Conservation (phyloP, 1,140 invertebrate species). For the Drosophila prosaltans region DNA sequence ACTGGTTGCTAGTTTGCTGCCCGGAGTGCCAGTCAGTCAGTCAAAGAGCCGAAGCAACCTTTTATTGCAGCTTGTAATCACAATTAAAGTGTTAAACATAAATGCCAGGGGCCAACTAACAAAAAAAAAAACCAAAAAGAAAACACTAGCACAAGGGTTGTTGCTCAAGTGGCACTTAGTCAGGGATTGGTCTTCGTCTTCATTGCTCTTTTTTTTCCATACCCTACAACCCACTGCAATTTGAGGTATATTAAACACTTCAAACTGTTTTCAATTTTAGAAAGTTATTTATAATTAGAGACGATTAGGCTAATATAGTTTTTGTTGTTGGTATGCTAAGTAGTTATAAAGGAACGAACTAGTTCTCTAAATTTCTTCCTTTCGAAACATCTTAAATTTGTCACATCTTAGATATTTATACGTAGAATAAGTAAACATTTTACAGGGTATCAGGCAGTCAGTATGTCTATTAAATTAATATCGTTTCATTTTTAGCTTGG, state of each 20-base stretch:
- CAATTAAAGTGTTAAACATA: constrained; percentile 80
- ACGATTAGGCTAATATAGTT: no score
- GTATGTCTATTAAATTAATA: neutral
- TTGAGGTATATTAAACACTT: neutral
- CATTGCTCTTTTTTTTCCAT: constrained; percentile 9
- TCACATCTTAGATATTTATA: no score
- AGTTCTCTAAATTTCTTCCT: no score
- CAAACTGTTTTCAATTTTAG: no score
- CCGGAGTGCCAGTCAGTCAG: constrained; percentile 68
- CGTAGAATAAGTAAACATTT: neutral
- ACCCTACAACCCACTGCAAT: neutral
- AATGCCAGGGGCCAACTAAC: constrained; percentile 75
- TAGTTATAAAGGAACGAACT: no score
- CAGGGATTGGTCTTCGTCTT: constrained; percentile 45
- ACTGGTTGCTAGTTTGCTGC: constrained; percentile 47
- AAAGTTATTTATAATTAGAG: no score
- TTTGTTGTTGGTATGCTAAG: no score
- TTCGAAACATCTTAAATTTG: no score
- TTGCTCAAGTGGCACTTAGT: constrained; percentile 53
- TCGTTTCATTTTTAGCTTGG: constrained; percentile 29
- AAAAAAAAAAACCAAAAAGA: constrained; percentile 42
- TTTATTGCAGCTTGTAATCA: constrained; percentile 77
- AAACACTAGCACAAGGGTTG: constrained; percentile 54
- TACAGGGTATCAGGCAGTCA: neutral
- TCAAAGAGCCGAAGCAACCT: constrained; percentile 41